Evolutionary conservation across 1,140 invertebrate species (phyloP).

Genomic region (Cheumatopsyche charites): DNA sequence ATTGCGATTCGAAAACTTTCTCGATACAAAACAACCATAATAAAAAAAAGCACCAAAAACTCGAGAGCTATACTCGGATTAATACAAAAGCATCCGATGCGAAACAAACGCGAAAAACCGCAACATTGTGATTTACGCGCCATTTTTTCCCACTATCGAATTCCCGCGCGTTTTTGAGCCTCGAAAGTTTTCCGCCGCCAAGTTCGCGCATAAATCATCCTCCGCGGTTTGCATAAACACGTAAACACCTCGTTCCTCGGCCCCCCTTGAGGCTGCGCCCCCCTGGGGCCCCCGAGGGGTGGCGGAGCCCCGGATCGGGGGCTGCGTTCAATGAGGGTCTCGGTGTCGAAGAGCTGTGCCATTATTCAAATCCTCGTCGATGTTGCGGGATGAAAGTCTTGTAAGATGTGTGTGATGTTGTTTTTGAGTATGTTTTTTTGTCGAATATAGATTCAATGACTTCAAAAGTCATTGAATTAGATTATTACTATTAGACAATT

Average conservation of each 20-base stretch:
- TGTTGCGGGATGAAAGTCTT: no score
- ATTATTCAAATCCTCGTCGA: conserved; percentile 6
- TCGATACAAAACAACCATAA: no score
- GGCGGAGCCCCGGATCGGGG: neutral
- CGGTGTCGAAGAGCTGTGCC: neutral
- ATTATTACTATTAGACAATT: no score
- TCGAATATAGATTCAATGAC: no score
- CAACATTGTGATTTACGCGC: conserved; percentile 33
- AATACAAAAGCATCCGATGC: no score
- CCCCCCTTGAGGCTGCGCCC: neutral
- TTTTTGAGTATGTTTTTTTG: no score
- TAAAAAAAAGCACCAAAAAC: no score
- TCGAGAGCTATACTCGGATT: no score
- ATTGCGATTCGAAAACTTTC: no score
- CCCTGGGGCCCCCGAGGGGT: neutral
- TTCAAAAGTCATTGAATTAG: no score
- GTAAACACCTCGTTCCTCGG: conserved; percentile 39
- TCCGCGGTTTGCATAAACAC: conserved; percentile 42
- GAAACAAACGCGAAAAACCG: neutral
- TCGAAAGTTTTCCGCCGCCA: conserved; percentile 33
- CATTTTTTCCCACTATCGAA: conserved; percentile 26
- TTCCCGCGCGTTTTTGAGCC: conserved; percentile 30
- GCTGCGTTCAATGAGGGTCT: conserved; percentile 6
- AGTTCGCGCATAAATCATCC: conserved; percentile 43
- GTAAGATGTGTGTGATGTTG: no score